These are phyloP conservation scores for Rhinophrynus dorsalis DNA, from an alignment of 2,797 vertebrate genomes.

Conservation along the genomic window DNA sequence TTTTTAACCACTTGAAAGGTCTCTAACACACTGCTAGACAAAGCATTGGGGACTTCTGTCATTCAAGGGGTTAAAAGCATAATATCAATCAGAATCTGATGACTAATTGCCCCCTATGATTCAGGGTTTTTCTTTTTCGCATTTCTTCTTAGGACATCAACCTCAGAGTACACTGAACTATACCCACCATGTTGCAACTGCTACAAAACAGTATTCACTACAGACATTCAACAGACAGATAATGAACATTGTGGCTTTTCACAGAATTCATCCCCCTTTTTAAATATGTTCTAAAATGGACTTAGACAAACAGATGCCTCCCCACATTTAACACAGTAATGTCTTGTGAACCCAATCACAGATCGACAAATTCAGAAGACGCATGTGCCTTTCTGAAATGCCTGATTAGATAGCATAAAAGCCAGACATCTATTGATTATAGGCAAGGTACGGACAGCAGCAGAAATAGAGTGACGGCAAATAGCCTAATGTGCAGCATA, in stretches of 20 bases:
- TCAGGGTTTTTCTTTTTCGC: too few species aligned
- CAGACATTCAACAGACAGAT: too few species aligned
- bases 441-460: slow-evolving; percentile 21
- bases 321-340: slow-evolving; percentile 6
- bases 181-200: too few species aligned
- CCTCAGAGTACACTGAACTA: too few species aligned
- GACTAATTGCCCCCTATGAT: too few species aligned
- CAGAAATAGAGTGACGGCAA: slow-evolving; percentile 19
- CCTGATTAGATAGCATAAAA: slow-evolving; percentile 21
- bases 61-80: too few species aligned
- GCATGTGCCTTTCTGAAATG: slow-evolving; percentile 11
- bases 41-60: too few species aligned
- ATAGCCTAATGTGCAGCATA: neutral
- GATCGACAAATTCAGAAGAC: neutral
- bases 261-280: neutral
- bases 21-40: too few species aligned
- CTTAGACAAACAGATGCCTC: neutral
- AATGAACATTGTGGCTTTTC: slow-evolving; percentile 20
- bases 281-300: neutral
- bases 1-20: too few species aligned
- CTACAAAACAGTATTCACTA: too few species aligned
- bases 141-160: too few species aligned
- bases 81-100: too few species aligned
- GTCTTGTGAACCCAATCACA: slow-evolving; percentile 9
- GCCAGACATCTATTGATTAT: slow-evolving; percentile 23